These are phyloP conservation scores for Maconellicoccus hirsutus DNA, from an alignment of 1,140 invertebrate genomes.

Conservation along the genomic window DNA sequence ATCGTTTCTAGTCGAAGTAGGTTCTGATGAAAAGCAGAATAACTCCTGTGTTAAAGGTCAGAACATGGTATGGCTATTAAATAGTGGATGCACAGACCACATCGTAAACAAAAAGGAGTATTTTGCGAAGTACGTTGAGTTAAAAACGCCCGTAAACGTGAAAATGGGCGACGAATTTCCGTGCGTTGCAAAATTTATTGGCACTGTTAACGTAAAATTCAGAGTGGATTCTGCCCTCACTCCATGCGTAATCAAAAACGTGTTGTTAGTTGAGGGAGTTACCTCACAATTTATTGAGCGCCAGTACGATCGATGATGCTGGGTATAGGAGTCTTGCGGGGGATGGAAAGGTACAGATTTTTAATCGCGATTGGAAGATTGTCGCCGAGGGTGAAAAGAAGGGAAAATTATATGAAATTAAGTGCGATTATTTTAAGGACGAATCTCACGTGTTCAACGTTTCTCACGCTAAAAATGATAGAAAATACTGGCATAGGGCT, in stretches of 20 bases:
- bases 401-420: slow-evolving; percentile 23
- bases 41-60: background rate
- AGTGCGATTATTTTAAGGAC: background rate
- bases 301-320: slow-evolving; percentile 25
- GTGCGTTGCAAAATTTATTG: slow-evolving; percentile 25
- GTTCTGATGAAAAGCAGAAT: background rate
- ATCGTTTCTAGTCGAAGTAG: background rate
- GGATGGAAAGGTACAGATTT: slow-evolving; percentile 12
- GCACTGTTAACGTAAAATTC: slow-evolving; percentile 26
- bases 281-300: slow-evolving; percentile 26
- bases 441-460: background rate
- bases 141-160: slow-evolving; percentile 27
- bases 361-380: background rate
- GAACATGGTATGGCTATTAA: slow-evolving; percentile 27
- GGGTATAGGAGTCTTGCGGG: slow-evolving; percentile 26
- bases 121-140: slow-evolving; percentile 26
- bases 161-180: slow-evolving; percentile 27
- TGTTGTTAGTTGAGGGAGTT: slow-evolving; percentile 24
- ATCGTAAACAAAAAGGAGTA: slow-evolving; percentile 25
- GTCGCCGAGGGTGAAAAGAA: background rate
- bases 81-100: slow-evolving; percentile 31
- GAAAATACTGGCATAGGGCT: slow-evolving; percentile 19
- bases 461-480: background rate
- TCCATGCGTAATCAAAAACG: slow-evolving; percentile 27
- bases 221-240: slow-evolving; percentile 25